These are phyloP conservation scores for Trachelus stipa DNA, from an alignment of 2,888 invertebrate genomes.

Conservation along the genomic window DNA sequence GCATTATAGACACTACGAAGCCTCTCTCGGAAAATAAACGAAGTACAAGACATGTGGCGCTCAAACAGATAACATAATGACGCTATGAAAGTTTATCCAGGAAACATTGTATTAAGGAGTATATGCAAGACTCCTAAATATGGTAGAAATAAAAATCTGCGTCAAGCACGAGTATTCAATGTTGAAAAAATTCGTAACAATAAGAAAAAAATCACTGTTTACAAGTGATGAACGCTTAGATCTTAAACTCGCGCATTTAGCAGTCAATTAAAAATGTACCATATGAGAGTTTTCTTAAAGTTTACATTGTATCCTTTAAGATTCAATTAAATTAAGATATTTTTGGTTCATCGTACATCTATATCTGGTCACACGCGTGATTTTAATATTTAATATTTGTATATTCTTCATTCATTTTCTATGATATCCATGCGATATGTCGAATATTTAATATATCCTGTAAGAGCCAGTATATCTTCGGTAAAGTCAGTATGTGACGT, in stretches of 20 bases:
- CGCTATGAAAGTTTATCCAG: background rate
- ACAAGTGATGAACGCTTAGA: background rate
- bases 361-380: background rate
- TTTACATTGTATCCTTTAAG: background rate
- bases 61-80: slow-evolving; percentile 22
- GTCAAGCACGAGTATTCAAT: background rate
- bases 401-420: background rate
- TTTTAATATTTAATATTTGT: background rate
- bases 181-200: background rate
- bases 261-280: background rate
- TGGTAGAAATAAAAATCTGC: background rate
- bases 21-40: slow-evolving; percentile 8
- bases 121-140: background rate
- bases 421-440: background rate
- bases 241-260: background rate
- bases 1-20: slow-evolving; percentile 31
- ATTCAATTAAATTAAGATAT: background rate
- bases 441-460: background rate
- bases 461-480: background rate
- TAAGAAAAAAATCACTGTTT: background rate
- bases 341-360: background rate
- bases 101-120: background rate
- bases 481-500: slow-evolving; percentile 15
- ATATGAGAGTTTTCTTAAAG: background rate
- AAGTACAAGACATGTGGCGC: slow-evolving; percentile 4